phyloP scores from a whole-genome alignment of 1,140 invertebrate species.

The Globodera rostochiensis region DNA sequence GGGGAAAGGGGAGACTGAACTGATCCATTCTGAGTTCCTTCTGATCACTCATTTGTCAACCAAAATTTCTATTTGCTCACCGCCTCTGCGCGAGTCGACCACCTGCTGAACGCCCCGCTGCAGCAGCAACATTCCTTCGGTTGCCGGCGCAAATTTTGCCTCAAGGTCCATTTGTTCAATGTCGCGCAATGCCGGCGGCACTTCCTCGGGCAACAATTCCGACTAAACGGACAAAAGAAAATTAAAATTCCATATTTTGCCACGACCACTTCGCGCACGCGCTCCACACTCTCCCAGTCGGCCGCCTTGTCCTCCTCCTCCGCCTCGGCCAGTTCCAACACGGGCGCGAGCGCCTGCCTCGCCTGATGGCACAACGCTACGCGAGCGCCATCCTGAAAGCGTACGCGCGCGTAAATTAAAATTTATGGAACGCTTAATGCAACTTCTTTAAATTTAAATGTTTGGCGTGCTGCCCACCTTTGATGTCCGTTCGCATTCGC shows the following conservation, averaged over 20 bases:
- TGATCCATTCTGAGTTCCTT: not conserved
- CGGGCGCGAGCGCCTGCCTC: constrained; percentile 8
- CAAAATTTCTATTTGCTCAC: not conserved
- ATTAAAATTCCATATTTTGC: not conserved
- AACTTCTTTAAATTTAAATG: no score
- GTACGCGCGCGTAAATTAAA: no score
- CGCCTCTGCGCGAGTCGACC: constrained; percentile 20
- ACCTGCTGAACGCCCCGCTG: constrained; percentile 19
- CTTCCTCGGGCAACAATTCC: constrained; percentile 22
- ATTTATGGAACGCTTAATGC: not conserved
- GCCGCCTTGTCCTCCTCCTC: constrained; percentile 5
- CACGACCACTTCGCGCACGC: constrained; percentile 17
- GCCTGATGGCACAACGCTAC: constrained; percentile 27
- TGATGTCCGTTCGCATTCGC: constrained; percentile 22
- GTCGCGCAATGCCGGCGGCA: constrained; percentile 7
- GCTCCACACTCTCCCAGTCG: constrained; percentile 21
- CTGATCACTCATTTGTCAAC: not conserved
- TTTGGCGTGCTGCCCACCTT: constrained; percentile 11
- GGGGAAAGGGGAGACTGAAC: not conserved
- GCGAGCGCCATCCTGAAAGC: not conserved
- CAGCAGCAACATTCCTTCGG: constrained; percentile 9
- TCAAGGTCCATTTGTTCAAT: constrained; percentile 26
- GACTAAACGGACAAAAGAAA: constrained; percentile 2
- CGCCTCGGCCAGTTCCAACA: constrained; percentile 8
- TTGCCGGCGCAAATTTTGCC: constrained; percentile 21